Conservation (phyloP, 1,140 invertebrate species). For the Polypedilum pembai region DNA sequence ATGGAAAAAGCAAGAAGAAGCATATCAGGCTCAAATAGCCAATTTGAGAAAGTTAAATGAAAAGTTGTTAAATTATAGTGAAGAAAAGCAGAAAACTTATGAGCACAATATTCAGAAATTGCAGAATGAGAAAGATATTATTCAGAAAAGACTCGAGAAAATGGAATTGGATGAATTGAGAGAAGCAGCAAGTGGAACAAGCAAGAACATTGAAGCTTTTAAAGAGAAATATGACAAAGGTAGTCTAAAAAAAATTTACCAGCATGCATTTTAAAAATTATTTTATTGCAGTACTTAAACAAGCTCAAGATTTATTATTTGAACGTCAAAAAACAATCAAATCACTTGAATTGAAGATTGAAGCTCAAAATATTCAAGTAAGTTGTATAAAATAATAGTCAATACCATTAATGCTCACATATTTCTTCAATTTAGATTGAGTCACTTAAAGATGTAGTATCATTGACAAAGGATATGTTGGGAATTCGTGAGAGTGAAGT, state of each 20-base stretch:
- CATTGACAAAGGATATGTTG: constrained; percentile 5
- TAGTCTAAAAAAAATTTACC: neutral
- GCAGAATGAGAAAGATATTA: neutral
- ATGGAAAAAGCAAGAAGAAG: neutral
- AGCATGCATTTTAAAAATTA: neutral
- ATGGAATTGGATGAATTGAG: constrained; percentile 14
- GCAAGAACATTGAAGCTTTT: neutral
- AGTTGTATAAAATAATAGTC: neutral
- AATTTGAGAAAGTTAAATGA: constrained; percentile 19
- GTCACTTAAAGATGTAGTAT: neutral
- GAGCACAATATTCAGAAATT: constrained; percentile 12
- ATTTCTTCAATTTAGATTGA: neutral
- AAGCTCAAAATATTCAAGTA: constrained; percentile 18
- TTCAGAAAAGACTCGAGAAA: neutral
- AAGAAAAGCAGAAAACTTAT: neutral
- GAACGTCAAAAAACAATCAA: constrained; percentile 8
- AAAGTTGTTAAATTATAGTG: neutral
- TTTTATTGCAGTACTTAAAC: neutral
- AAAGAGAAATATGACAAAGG: constrained; percentile 10
- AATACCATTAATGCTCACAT: neutral
- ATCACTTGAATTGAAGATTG: neutral
- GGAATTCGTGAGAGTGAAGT: neutral
- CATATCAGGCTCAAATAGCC: neutral
- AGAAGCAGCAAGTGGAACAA: neutral
- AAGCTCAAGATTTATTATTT: constrained; percentile 11